Evolutionary conservation across 2,888 invertebrate species (phyloP), one percentile per base, ranked within the genome.

Genomic region (Sylvicola cinctus): DNA sequence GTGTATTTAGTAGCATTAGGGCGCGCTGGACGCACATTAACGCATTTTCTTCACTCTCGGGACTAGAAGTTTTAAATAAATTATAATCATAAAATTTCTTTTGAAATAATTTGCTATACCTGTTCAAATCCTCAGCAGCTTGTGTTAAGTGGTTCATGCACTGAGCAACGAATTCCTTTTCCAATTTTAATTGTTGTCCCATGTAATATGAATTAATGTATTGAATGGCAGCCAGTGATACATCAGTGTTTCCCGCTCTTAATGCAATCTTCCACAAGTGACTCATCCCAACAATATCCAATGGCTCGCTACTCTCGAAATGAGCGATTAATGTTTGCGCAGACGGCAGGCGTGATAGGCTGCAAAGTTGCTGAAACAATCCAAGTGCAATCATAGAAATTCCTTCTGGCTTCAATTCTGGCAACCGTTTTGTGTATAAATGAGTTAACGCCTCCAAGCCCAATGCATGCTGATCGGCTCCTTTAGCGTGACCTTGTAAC

Each of bases 211-310:
- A 78, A 54, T 91, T 93, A 36, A 93, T 66, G 52, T 88, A 88
- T 51, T 90, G 87, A 44, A 91, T 91, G 2, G 91, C 90, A 3
- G 88, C 81, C 73, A 90, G 75, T 42, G 88, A 88, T 2, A 93
- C 91, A 50, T 91, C 90, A 58, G 88, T 88, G 51, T 81, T 88
- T 43, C 77, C 77, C 2, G 91, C 90, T 42, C 81, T 65, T 4
- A 93, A 62, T 0, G 91, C 91, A 39, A 93, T 88, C 55, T 83
- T 83, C 90, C 91, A 93, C 44, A 91, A 62, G 46, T 90, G 87
- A 55, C 85, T 83, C 81, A 91, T 90, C 11, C 87, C 88, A 11
- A 83, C 68, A 17, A 74, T 72, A 55, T 77, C 75, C 4, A 41
- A 32, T 41, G 60, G 49, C 15, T 52, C 52, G 45, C 52, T 50